Base-by-base conservation (phyloP, 1,140 invertebrate species). In the Zaprionus ghesquierei region DNA sequence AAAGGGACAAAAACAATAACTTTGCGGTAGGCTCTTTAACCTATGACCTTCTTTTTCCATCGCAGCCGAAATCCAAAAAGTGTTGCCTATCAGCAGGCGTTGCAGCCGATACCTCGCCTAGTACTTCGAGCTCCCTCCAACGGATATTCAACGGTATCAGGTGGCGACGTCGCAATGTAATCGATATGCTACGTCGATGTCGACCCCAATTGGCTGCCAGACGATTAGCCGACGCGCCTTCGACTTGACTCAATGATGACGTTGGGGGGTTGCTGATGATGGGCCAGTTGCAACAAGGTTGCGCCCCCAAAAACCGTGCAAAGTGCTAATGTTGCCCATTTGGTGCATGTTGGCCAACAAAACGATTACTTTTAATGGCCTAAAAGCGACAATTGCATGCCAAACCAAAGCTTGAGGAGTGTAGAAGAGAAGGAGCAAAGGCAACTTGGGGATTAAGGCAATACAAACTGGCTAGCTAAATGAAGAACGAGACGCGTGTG, bases 351-450 rank as follows among this genome's bases (percentile, higher is more conserved):
- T 63, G 61, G 76, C 79, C 84, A 89, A 87, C 82, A 87, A 87
- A 87, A 87, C 82, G 82, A 87, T 87, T 87, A 87, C 82, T 79
- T 87, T 89, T 87, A 89, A 87, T 89, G 82, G 74, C 84, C 89
- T 87, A 89, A 89, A 79, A 65, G 82, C 81, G 82, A 81, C 81
- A 82, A 72, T 87, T 82, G 81, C 81, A 86, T 82, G 81, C 77
- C 70, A 76, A 62, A 62, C 18, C 9, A 18, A 56, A 60, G 22
- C 13, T 15, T n/a, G 10, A 55, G 23, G 29, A 13, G 38, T 2
- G 60, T 38, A 46, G 56, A 46, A 46, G 61, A n/a, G 46, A 62
- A 35, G 22, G 63, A 58, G 31, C 13, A 33, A 35, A 38, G 12
- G 54, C 46, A 46, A 51, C 25, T 44, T 49, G 22, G 35, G 13